Evolutionary conservation across 1,140 invertebrate species (phyloP).

Genomic region (Stegodyphus dumicola): DNA sequence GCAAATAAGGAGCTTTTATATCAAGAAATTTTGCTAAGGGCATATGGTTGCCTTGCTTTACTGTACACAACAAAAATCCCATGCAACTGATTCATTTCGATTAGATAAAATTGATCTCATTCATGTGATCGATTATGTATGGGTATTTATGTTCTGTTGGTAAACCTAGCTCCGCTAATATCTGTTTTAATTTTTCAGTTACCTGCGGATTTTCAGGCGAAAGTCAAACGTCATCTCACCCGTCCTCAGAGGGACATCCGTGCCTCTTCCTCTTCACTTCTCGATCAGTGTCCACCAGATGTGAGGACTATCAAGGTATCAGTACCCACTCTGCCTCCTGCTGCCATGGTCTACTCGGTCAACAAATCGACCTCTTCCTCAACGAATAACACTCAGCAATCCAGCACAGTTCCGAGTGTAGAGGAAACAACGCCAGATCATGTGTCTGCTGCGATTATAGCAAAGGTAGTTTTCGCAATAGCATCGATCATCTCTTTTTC

Average conservation of each 20-base stretch:
- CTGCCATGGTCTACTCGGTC: constrained; percentile 88
- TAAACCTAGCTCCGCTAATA: too few species aligned
- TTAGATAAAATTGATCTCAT: too few species aligned
- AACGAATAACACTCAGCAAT: constrained; percentile 20
- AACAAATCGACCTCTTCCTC: constrained; percentile 68
- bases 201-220: constrained; percentile 87
- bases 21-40: too few species aligned
- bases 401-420: constrained; percentile 45
- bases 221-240: constrained; percentile 75
- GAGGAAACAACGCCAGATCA: constrained; percentile 73
- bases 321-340: constrained; percentile 87
- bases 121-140: too few species aligned
- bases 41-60: too few species aligned
- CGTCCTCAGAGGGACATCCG: constrained; percentile 27
- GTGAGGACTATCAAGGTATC: constrained; percentile 76
- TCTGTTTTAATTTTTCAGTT: constrained; percentile 74
- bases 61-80: too few species aligned
- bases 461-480: constrained; percentile 75
- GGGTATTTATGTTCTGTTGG: too few species aligned
- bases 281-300: constrained; percentile 53
- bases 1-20: too few species aligned
- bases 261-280: constrained; percentile 15
- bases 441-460: constrained; percentile 92
- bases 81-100: too few species aligned
- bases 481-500: too few species aligned